Conservation (phyloP, 2,113 vertebrate species). For the Agapornis roseicollis region DNA sequence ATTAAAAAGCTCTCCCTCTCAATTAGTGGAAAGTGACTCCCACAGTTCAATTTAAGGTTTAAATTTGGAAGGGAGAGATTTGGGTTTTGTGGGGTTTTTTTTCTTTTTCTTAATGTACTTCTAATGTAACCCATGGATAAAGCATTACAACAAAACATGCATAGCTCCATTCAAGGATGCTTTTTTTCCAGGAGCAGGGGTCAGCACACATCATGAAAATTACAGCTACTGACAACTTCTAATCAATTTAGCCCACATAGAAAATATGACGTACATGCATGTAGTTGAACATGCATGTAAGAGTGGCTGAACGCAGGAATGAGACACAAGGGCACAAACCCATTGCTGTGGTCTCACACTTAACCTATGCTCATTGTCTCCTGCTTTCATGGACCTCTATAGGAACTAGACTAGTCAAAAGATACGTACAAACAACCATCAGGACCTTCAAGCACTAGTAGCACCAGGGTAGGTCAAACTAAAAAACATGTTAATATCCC, state of each 20-base stretch:
- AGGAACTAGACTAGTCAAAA: not conserved
- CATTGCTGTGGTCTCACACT: not conserved
- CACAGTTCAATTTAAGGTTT: slow-evolving; percentile 15
- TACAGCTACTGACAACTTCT: not conserved
- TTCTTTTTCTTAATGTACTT: not conserved
- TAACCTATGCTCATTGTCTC: rapidly evolving
- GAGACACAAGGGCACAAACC: not conserved
- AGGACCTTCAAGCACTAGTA: not conserved
- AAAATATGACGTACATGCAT: not conserved
- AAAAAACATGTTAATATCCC: not conserved
- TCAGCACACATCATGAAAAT: not conserved
- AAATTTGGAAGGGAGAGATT: not conserved
- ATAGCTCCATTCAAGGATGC: not conserved
- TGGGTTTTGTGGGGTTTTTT: not conserved
- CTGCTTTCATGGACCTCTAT: not conserved
- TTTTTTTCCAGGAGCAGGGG: not conserved
- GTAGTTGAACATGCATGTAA: not conserved
- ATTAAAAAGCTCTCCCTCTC: slow-evolving; percentile 18
- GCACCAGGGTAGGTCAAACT: not conserved
- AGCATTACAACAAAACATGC: not conserved
- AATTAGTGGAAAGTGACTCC: slow-evolving; percentile 20
- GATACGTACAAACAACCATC: not conserved
- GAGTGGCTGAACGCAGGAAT: not conserved
- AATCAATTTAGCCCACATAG: not conserved
- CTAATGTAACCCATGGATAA: not conserved